Conservation (phyloP, 2,113 vertebrate species). For the Larimichthys polyactis region DNA sequence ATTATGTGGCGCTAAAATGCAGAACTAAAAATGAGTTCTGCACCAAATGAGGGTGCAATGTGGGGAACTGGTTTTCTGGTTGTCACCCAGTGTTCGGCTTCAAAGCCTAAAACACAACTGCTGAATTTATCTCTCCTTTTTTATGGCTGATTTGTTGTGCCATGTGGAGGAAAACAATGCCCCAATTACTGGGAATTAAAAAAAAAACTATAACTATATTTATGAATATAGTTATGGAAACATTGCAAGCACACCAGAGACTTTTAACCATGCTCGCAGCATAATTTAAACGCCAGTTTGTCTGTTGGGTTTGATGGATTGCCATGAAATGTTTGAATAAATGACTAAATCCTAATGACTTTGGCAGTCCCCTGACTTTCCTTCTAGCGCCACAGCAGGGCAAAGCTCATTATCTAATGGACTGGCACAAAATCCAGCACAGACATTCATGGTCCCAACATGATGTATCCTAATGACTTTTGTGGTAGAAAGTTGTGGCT, state of each 20-base stretch:
- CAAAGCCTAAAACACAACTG: conserved; percentile 33
- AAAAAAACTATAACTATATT: conserved; percentile 28
- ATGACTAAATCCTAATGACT: background rate
- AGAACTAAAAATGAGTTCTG: conserved; percentile 30
- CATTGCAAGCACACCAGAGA: background rate
- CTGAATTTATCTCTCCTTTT: conserved; percentile 45
- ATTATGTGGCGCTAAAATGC: conserved; percentile 44
- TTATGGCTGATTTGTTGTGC: conserved; percentile 52
- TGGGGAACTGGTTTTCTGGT: conserved; percentile 44
- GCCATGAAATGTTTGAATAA: background rate
- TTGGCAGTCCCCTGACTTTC: background rate
- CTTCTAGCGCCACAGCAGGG: background rate
- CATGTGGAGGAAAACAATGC: conserved; percentile 35
- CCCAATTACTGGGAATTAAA: conserved; percentile 4
- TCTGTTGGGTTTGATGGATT: background rate
- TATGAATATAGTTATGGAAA: conserved; percentile 14
- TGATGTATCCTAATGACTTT: background rate
- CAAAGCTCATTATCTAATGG: background rate
- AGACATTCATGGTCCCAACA: background rate
- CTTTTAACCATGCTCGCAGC: background rate
- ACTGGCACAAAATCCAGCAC: background rate
- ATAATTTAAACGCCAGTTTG: background rate
- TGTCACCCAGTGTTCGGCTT: conserved; percentile 55
- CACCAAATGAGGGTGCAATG: conserved; percentile 24
- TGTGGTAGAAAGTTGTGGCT: background rate